Evolutionary conservation across 1,140 invertebrate species (phyloP), one percentile per base, ranked within the genome.

Genomic region (Microplitis demolitor): DNA sequence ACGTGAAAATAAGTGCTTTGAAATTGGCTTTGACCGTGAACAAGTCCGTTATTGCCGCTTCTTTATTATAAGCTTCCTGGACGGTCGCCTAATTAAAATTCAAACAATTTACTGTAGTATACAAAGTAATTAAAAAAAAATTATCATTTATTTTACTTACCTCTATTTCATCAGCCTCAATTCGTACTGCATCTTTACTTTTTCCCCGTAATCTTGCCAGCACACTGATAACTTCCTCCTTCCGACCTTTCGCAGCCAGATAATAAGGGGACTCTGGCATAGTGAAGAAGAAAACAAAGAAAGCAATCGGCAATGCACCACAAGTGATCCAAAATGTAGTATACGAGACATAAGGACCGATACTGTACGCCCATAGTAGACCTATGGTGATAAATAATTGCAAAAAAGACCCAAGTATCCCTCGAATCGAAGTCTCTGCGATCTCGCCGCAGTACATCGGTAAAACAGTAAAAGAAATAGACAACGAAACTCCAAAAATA

Each of bases 371-470:
- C 37, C 92, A 89, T 0, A 97, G 81, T 74, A 96, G 91, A 5
- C 96, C 96, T 13, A 93, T 72, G 9, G 90, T 90, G 58, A 93
- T 90, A 78, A 93, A 93, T 4, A 95, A 84, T 79, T 97, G 94
- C 73, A 96, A 90, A 71, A 95, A 91, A 0, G 95, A 94, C 8
- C 94, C 95, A 0, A 96, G 84, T 1, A 92, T 89, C 11, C 95
- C 95, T 76, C 96, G 88, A 0, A 93, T 82, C 80, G 77, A 91
- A 85, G 85, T 91, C 89, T 95, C 94, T 2, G 95, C 92, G 54
- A 96, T 95, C 88, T 97, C 95, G 33, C 94, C 94, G 71, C 95
- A 90, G 83, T 97, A 97, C 90, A 96, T 93, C 0, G 95, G 95
- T 3, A 92, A 88, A n/a, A 91, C 90, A 0, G 94, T 93, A 82